Evolutionary conservation across 2,888 invertebrate genomes (phyloP).

Genomic region (Agonopterix arenella): DNA sequence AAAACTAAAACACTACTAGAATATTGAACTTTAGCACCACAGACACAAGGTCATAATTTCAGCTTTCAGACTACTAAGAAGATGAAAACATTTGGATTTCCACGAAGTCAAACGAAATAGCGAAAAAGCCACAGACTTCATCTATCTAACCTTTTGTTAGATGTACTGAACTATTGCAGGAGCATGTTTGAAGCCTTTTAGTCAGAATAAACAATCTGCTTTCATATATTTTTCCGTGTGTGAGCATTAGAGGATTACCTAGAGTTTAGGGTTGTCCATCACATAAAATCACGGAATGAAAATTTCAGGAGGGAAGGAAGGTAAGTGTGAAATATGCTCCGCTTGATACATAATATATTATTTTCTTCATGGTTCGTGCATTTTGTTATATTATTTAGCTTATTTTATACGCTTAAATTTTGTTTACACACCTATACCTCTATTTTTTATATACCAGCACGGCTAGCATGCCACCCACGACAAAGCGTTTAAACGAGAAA

Average conservation of each 20-base stretch:
- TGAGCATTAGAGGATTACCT: constrained; percentile 13
- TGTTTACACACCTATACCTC: too few species aligned
- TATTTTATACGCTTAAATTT: too few species aligned
- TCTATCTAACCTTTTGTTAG: background rate
- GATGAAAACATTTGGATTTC: too few species aligned
- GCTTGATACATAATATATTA: too few species aligned
- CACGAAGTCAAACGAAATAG: background rate
- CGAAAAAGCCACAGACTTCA: background rate
- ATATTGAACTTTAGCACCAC: background rate
- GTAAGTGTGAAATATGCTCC: background rate
- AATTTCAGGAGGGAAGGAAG: background rate
- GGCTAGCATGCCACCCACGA: too few species aligned
- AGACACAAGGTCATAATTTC: too few species aligned
- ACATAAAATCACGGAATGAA: background rate
- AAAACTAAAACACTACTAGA: background rate
- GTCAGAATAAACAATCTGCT: constrained; percentile 8
- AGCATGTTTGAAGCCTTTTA: background rate
- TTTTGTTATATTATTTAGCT: too few species aligned
- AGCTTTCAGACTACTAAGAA: too few species aligned
- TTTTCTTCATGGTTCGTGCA: too few species aligned
- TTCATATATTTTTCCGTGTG: constrained; percentile 5
- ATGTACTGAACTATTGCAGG: background rate
- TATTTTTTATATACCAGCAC: too few species aligned
- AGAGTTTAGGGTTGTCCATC: background rate
- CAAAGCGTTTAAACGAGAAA: too few species aligned